phyloP scores from a whole-genome alignment of 2,888 invertebrate species.

The Agrochola lychnidis region DNA sequence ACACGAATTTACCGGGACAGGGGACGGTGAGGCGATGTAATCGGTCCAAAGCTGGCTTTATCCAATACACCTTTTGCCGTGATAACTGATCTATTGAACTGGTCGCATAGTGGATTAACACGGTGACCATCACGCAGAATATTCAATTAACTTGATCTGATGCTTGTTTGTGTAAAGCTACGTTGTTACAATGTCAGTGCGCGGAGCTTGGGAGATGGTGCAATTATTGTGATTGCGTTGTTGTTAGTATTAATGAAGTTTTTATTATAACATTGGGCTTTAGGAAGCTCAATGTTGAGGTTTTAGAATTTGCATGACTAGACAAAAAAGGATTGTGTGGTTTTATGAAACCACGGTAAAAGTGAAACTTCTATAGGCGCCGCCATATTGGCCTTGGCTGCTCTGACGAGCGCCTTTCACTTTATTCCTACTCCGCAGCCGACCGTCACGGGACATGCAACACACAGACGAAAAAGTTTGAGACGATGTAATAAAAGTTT shows the following conservation, averaged over 20 bases:
- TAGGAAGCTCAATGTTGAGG: background rate
- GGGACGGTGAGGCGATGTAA: slow-evolving; percentile 79
- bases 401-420: too few relatives aligned
- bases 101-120: slow-evolving; percentile 62
- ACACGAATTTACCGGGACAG: slow-evolving; percentile 78
- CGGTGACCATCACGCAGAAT: slow-evolving; percentile 50
- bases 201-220: background rate
- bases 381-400: too few relatives aligned
- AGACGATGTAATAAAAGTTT: too few relatives aligned
- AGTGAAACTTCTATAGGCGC: too few relatives aligned
- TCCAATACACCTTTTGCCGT: slow-evolving; percentile 82
- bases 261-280: background rate
- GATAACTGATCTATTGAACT: slow-evolving; percentile 78
- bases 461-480: too few relatives aligned
- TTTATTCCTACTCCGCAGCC: too few relatives aligned
- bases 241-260: slow-evolving; percentile 11
- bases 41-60: slow-evolving; percentile 82
- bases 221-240: slow-evolving; percentile 22
- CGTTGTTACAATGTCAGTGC: slow-evolving; percentile 21
- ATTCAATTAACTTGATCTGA: slow-evolving; percentile 54
- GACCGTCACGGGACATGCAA: too few relatives aligned
- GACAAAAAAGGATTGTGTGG: too few relatives aligned
- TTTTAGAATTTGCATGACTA: background rate
- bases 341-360: too few relatives aligned
- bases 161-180: slow-evolving; percentile 22